A percentile compares a stretch with the other conserved stretches of the same genome.
Evolutionary conservation across 2,888 invertebrate genomes (phyloP).

Genomic region (Uloborus plumipes): DNA sequence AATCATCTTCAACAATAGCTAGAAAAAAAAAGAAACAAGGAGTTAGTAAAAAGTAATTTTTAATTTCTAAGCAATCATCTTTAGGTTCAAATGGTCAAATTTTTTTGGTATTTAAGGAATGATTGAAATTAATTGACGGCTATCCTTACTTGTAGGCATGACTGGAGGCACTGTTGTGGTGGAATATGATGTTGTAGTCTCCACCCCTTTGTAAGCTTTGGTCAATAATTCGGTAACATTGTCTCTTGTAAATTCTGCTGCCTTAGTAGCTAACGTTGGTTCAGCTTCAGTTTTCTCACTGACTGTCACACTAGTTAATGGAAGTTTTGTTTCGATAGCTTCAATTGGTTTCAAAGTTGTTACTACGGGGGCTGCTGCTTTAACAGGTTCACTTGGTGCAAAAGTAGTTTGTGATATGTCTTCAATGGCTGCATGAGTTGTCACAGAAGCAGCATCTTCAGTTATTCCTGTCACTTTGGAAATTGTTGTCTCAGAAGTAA

Average conservation of each 20-base stretch:
- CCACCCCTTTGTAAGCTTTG: conserved; percentile 47
- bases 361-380: too few species aligned
- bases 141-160: conserved; percentile 16
- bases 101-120: neutral
- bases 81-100: too few species aligned
- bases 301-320: conserved; percentile 1
- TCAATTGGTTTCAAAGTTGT: neutral
- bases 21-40: conserved; percentile 10
- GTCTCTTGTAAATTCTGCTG: conserved; percentile 3
- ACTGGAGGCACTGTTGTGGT: neutral
- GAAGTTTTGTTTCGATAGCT: neutral
- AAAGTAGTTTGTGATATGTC: conserved; percentile 2
- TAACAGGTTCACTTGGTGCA: neutral
- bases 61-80: too few species aligned
- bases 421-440: conserved; percentile 1
- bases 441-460: neutral
- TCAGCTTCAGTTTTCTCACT: conserved; percentile 4
- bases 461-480: neutral
- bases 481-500: conserved; percentile 21
- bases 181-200: conserved; percentile 23
- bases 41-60: too few species aligned
- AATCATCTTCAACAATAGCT: conserved; percentile 54
- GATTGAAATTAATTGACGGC: neutral
- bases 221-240: conserved; percentile 32
- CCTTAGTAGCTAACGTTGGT: neutral